These are phyloP conservation scores for Haemorhous mexicanus DNA, from an alignment of 2,113 vertebrate species.

Conservation along the genomic window DNA sequence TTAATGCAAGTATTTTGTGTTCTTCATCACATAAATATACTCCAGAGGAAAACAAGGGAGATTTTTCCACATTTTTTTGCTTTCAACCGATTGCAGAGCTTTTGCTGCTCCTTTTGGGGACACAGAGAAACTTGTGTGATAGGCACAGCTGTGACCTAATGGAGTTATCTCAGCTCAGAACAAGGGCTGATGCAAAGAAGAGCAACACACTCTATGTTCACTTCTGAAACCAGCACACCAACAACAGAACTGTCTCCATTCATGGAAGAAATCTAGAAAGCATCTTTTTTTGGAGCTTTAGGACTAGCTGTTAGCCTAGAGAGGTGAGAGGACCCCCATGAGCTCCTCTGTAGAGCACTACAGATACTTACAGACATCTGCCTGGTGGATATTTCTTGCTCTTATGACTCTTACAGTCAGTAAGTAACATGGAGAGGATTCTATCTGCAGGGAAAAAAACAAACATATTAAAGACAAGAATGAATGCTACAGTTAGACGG, in stretches of 20 bases:
- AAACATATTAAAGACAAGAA: not conserved
- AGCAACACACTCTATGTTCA: not conserved
- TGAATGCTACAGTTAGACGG: not conserved
- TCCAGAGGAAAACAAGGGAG: not conserved
- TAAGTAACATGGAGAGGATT: conserved; percentile 46
- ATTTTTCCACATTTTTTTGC: not conserved
- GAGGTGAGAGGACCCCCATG: not conserved
- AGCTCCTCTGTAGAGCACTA: not conserved
- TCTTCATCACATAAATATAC: not conserved
- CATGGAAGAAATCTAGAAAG: not conserved
- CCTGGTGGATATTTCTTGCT: conserved; percentile 55
- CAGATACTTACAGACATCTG: conserved; percentile 57
- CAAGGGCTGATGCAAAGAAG: not conserved
- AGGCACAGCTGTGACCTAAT: not conserved
- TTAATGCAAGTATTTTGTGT: not conserved
- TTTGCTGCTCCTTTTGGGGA: not conserved
- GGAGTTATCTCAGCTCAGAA: not conserved
- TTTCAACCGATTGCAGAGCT: not conserved
- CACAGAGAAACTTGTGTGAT: not conserved
- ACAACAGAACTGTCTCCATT: not conserved
- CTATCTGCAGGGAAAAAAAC: not conserved
- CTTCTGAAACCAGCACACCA: not conserved
- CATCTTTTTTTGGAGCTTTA: not conserved
- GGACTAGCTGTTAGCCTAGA: not conserved
- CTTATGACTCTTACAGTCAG: conserved; percentile 61